Conservation (phyloP, 2,797 vertebrate species). For the Dicrostonyx torquatus region DNA sequence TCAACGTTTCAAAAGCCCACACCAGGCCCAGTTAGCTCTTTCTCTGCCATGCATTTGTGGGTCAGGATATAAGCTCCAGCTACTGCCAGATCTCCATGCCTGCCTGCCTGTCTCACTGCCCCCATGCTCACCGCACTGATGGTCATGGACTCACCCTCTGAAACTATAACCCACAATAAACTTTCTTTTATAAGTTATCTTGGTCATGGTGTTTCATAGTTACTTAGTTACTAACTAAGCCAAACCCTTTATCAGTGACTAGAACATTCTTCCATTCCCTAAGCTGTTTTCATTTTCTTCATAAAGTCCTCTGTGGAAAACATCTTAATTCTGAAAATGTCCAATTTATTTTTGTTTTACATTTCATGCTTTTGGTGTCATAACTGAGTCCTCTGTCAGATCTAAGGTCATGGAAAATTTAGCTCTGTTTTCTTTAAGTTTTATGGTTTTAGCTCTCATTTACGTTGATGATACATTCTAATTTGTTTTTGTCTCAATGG, state of each 20-base stretch:
- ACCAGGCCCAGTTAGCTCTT: background rate
- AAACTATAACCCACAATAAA: background rate
- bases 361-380: background rate
- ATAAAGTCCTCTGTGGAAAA: background rate
- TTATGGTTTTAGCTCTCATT: background rate
- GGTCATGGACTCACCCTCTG: background rate
- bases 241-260: background rate
- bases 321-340: constrained; percentile 1
- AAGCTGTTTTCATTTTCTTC: background rate
- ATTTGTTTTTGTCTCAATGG: background rate
- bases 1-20: background rate
- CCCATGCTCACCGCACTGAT: background rate
- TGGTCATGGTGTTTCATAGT: background rate
- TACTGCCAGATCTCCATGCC: background rate
- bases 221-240: background rate
- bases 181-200: background rate
- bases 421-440: background rate
- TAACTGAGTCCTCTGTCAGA: background rate
- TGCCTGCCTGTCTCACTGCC: background rate
- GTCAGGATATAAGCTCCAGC: background rate
- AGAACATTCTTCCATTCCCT: background rate
- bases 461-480: background rate
- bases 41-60: background rate
- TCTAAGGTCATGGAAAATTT: background rate
- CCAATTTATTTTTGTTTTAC: background rate